phyloP scores from a whole-genome alignment of 2,888 invertebrate genomes.

The Dilophus febrilis region DNA sequence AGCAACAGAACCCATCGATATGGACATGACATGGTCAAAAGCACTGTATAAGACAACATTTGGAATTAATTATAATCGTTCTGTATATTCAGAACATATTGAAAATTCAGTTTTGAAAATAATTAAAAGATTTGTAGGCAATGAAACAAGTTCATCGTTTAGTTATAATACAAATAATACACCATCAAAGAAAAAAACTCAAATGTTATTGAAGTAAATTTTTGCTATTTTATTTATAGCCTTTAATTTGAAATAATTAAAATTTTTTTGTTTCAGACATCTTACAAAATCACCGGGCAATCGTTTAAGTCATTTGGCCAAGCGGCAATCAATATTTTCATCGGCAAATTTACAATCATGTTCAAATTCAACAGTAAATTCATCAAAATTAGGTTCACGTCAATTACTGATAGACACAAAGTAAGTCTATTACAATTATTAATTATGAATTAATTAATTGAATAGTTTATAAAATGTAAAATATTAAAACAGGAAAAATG shows the following conservation, averaged over 20 bases:
- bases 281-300: constrained; percentile 53
- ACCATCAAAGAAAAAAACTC: too few relatives aligned
- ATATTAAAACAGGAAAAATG: too few relatives aligned
- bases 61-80: constrained; percentile 57
- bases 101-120: constrained; percentile 48
- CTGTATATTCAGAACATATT: constrained; percentile 48
- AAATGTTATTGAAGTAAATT: too few relatives aligned
- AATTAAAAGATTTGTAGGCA: constrained; percentile 52
- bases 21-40: constrained; percentile 38
- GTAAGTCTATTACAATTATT: constrained; percentile 31
- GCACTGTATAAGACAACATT: constrained; percentile 43
- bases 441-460: too few relatives aligned
- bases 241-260: neutral
- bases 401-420: constrained; percentile 48
- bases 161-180: constrained; percentile 31
- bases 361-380: constrained; percentile 30
- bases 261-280: constrained; percentile 15
- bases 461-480: too few relatives aligned
- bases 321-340: constrained; percentile 57
- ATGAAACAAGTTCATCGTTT: constrained; percentile 44
- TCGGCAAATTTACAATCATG: constrained; percentile 42
- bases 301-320: constrained; percentile 58
- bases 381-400: constrained; percentile 17
- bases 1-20: constrained; percentile 3
- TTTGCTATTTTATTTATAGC: neutral